Percentiles rank a stretch among this genome's conserved stretches.
Evolutionary conservation across 2,797 vertebrate species (phyloP).

Genomic region (Uromys caudimaculatus): DNA sequence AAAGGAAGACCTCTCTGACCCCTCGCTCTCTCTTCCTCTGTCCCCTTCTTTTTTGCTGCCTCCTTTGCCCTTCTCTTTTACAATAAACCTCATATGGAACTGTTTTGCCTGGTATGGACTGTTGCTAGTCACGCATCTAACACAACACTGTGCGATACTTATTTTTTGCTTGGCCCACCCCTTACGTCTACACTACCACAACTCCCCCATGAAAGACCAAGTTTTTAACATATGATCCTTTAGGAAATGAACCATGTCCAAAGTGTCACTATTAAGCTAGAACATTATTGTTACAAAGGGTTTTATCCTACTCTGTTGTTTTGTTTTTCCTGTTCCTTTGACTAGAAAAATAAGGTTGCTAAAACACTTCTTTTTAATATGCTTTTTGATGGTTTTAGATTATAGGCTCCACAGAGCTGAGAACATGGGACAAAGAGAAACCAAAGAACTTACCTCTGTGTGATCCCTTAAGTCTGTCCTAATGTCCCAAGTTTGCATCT

Average conservation of each 20-base stretch:
- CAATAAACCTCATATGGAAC: no score
- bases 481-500: background rate
- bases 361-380: background rate
- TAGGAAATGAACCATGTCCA: background rate
- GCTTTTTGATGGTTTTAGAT: background rate
- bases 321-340: background rate
- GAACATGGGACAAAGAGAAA: background rate
- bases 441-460: background rate
- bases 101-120: no score
- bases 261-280: background rate
- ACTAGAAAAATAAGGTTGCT: background rate
- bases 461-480: background rate
- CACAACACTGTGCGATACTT: no score
- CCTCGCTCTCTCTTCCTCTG: no score
- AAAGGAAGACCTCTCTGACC: no score
- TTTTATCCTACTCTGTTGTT: background rate
- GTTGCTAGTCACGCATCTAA: no score
- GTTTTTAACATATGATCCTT: background rate
- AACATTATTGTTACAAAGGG: background rate
- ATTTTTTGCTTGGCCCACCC: background rate
- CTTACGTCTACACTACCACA: background rate
- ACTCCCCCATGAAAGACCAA: background rate
- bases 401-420: background rate
- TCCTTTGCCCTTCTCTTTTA: no score
- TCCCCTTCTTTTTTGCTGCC: no score